Conservation (phyloP, 2,113 vertebrate genomes). For the Thermophis baileyi region DNA sequence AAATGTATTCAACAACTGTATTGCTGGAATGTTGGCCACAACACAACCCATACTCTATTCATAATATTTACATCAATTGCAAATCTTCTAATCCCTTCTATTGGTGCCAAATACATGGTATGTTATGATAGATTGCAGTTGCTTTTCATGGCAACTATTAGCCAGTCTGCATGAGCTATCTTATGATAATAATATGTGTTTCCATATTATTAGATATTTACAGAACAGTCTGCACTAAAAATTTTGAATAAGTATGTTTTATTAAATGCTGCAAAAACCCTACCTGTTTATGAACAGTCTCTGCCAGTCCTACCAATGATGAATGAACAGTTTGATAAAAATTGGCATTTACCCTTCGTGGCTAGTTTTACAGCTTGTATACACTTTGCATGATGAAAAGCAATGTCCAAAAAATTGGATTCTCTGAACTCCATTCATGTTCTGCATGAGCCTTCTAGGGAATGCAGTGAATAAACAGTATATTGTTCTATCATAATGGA, state of each 20-base stretch:
- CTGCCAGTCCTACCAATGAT: neutral
- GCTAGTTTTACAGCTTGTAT: neutral
- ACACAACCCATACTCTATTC: no score
- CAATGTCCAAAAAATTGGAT: neutral
- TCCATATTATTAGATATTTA: neutral
- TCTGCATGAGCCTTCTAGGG: neutral
- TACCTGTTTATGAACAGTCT: neutral
- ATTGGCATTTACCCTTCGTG: neutral
- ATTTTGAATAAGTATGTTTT: neutral
- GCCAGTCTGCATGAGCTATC: neutral
- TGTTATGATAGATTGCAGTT: neutral
- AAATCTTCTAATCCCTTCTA: neutral
- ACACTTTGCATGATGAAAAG: neutral
- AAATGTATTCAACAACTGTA: neutral
- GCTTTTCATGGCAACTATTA: neutral
- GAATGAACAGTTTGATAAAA: neutral
- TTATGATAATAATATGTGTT: neutral
- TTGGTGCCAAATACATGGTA: neutral
- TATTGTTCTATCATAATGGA: neutral
- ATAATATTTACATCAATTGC: neutral
- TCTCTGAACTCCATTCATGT: neutral
- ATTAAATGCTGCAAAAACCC: neutral
- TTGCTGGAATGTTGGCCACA: neutral
- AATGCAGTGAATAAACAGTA: neutral
- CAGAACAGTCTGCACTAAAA: neutral